Evolutionary conservation across 2,888 invertebrate genomes (phyloP).

Genomic region (Lepidocyrtinus sp.): DNA sequence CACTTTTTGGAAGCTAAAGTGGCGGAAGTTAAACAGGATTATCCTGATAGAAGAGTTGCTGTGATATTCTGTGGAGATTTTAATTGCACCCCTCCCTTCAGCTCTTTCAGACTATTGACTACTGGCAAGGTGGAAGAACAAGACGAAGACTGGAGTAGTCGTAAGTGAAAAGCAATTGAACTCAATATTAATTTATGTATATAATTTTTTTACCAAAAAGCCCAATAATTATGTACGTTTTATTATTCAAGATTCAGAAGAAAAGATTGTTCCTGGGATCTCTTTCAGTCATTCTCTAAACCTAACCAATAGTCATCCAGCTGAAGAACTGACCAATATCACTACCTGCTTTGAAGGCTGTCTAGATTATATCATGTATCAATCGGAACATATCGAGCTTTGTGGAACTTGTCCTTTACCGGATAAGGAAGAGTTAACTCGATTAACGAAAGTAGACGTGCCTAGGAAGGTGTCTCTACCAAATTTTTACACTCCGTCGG

Average conservation of each 20-base stretch:
- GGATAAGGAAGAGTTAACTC: constrained; percentile 50
- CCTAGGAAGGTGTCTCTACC: constrained; percentile 78
- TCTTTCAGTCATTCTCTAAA: constrained; percentile 58
- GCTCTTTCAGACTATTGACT: constrained; percentile 85
- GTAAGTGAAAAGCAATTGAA: constrained; percentile 75
- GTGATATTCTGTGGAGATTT: constrained; percentile 93
- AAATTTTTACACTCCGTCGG: constrained; percentile 91
- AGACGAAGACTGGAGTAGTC: constrained; percentile 84
- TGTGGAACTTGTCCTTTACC: constrained; percentile 62
- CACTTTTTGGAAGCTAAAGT: constrained; percentile 78
- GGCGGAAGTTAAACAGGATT: constrained; percentile 71
- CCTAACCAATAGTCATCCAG: constrained; percentile 61
- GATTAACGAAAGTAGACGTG: constrained; percentile 40
- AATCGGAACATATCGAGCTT: constrained; percentile 73
- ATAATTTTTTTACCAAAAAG: neutral
- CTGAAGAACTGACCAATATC: constrained; percentile 83
- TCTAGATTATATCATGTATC: constrained; percentile 93
- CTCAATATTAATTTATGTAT: neutral
- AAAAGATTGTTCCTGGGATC: constrained; percentile 70
- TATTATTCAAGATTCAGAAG: constrained; percentile 73
- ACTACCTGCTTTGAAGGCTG: constrained; percentile 87
- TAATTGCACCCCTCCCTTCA: constrained; percentile 88
- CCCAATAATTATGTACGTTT: too few relatives aligned
- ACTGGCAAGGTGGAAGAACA: constrained; percentile 79
- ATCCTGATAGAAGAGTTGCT: constrained; percentile 75